These are phyloP conservation scores for zebrafish (Danio rerio) DNA, from an alignment of 2,113 vertebrate genomes.

Conservation along the genomic window GRCz12tu NC_133193.1:13152501-13153000, in stretches of 20 bases:
- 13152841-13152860: background rate
- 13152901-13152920: background rate
- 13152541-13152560: background rate
- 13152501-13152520: too few species aligned
- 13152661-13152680: background rate
- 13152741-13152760: constrained; percentile 61
- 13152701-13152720: constrained; percentile 64
- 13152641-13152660: background rate
- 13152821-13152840: background rate
- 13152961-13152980: background rate
- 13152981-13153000: too few species aligned
- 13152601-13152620: background rate
- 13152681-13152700: constrained; percentile 21
- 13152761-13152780: constrained; percentile 65
- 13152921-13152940: background rate
- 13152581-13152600: too few species aligned
- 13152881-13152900: background rate
- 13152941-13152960: constrained; percentile 2
- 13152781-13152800: constrained; percentile 17
- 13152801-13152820: background rate
- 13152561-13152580: too few species aligned
- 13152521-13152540: constrained; percentile 24
- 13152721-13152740: constrained; percentile 65
- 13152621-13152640: background rate
- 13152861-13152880: background rate